Conservation (phyloP, 2,888 invertebrate species). For the Lasioglossum malachurum region DNA sequence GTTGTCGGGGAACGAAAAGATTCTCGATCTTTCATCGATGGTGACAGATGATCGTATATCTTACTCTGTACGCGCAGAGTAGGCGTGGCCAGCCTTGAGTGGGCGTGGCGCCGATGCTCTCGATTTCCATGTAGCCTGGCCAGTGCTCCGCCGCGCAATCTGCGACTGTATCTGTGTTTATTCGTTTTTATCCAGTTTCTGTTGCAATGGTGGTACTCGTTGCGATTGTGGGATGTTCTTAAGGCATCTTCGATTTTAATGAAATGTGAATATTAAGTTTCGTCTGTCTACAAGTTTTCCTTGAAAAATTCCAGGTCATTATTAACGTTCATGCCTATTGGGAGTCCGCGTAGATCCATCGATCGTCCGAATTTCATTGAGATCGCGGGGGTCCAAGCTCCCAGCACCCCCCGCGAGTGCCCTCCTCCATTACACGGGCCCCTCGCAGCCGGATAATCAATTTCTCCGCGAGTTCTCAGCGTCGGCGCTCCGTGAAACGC, state of each 20-base stretch:
- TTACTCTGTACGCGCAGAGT: background rate
- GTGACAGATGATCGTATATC: slow-evolving; percentile 6
- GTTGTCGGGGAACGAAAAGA: background rate
- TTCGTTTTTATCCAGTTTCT: background rate
- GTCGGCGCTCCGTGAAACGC: slow-evolving; percentile 20
- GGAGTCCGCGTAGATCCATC: background rate
- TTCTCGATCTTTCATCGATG: background rate
- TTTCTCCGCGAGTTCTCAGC: slow-evolving; percentile 46
- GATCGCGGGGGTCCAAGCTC: background rate
- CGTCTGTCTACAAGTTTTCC: background rate
- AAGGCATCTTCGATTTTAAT: background rate
- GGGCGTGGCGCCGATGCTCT: background rate
- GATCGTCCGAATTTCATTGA: background rate
- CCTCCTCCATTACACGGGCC: slow-evolving; percentile 13
- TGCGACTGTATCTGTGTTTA: background rate
- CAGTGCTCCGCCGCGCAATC: background rate
- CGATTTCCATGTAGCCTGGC: background rate
- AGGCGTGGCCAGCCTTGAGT: background rate
- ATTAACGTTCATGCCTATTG: background rate
- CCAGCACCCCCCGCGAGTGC: background rate
- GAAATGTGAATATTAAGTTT: background rate
- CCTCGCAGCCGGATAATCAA: slow-evolving; percentile 39
- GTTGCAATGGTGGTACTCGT: background rate
- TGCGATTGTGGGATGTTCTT: background rate
- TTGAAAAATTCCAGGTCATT: background rate